Percentiles rank a stretch among this genome's conserved stretches.
These are phyloP conservation scores for Syngnathus typhle DNA, from an alignment of 2,113 vertebrate species.

Conservation along the genomic window DNA sequence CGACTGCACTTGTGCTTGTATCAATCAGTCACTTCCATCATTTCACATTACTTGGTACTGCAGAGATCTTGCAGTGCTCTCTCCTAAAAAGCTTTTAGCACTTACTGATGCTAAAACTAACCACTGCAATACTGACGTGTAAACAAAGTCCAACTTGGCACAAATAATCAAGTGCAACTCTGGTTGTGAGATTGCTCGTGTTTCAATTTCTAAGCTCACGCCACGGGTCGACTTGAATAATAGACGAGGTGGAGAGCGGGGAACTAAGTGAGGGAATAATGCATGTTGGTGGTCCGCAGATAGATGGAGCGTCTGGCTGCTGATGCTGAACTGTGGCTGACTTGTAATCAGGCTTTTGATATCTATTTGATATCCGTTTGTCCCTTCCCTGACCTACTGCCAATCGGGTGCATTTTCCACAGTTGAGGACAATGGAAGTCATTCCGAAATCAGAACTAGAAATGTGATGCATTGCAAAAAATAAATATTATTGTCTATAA, in stretches of 20 bases:
- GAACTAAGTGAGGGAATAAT: conserved; percentile 16
- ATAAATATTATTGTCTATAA: conserved; percentile 2
- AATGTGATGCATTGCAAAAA: background rate
- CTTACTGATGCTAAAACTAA: background rate
- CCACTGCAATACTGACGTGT: conserved; percentile 15
- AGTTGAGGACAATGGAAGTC: conserved; percentile 4
- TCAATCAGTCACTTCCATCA: background rate
- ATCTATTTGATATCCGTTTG: conserved; percentile 5
- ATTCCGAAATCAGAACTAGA: background rate
- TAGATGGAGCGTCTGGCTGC: conserved; percentile 24
- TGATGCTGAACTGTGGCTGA: conserved; percentile 24
- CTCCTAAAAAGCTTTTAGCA: conserved; percentile 7
- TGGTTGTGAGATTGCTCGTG: background rate
- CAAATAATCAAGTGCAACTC: conserved; percentile 28
- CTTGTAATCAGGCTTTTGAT: conserved; percentile 5
- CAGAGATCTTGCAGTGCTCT: conserved; percentile 49
- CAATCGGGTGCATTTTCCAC: conserved; percentile 45
- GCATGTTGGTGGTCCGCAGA: conserved; percentile 17
- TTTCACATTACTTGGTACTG: conserved; percentile 39
- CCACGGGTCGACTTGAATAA: conserved; percentile 32
- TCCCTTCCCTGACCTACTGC: conserved; percentile 10
- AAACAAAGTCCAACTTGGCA: conserved; percentile 56
- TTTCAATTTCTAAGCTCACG: conserved; percentile 14
- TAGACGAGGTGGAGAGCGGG: conserved; percentile 22
- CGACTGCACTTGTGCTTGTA: conserved; percentile 45